Evolutionary conservation across 1,140 invertebrate species (phyloP), one percentile per base, ranked within the genome.

Genomic region (Cyclargus thomasi): DNA sequence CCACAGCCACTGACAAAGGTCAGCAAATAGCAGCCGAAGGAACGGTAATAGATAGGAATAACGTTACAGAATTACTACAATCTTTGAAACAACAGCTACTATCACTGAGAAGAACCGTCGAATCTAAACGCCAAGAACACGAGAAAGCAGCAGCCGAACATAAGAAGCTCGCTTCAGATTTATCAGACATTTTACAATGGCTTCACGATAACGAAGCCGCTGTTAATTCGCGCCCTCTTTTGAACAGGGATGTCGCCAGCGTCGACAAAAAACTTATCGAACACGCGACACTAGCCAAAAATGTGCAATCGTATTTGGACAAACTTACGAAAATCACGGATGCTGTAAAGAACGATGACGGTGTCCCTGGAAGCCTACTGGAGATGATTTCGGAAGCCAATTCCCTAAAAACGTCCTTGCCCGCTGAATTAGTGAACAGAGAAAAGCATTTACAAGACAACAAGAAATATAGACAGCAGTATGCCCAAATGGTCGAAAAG

Each of bases 1-100:
- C 96, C 0, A 94, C 95, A 20, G 96, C 97, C 0, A 95, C 94
- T 20, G 97, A 98, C 76, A 98, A 98, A 88, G 97, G 97, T 0
- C 95, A 97, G 80, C 96, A 97, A 82, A 97, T 99, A 22, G 95
- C 96, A 8, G 94, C 94, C 0, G 97, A 98, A 89, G 96, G 97
- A 47, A 95, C 96, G 11, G 94, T 95, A 0, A 94, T 95, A 17
- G 97, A 98, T 79, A 93, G 95, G 70, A 97, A 98, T 78, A 94
- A 94, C 74, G 95, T 98, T 2, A 97, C 95, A 8, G 95, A 97
- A 78, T 94, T 98, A 74, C 76, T 98, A 16, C 96, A 98, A 77
- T 94, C 94, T 0, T 75, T 98, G 2, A 98, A 97, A 86, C 95
- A 96, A 81, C 95, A 97, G 71, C 82, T 98, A 0, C 93, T 96